Base-by-base conservation (phyloP, 2,113 vertebrate genomes). In the Spea multiplicata region DNA sequence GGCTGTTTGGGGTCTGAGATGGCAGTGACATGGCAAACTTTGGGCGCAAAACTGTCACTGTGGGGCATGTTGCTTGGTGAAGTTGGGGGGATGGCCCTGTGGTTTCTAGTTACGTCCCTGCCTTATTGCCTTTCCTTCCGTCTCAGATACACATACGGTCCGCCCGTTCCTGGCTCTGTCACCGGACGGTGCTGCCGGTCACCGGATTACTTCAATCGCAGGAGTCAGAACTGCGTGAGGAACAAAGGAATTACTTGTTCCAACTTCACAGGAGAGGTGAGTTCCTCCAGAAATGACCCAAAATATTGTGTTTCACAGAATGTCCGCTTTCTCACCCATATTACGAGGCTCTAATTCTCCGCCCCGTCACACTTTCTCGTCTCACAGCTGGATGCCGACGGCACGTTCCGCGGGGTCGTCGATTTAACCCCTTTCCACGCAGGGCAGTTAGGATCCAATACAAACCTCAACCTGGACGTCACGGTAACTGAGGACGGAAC, bases 131-230 rank as follows among this genome's bases (percentile, higher is more conserved):
- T 5, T 71, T 6, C 76, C 75, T 16, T 64, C 82, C 52, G 53
- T 10, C 13, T 75, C 67, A 93, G 92, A 45, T 92, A 92, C 59
- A 89, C 86, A 5, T 91, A 84, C 0, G 90, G 88, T 44, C 89
- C 90, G 8, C 82, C 88, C 0, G 86, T 92, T 55, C 85, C 86
- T 49, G 92, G 90, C 1, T 85, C 65, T 66, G 86, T 66, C 17
- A 84, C 0, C 50, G 73, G 90, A 44, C 85, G 7, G 2, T 85
- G 88, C 50, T 93, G 92, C 71, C 84, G 30, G 30, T 30, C 84
- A 52, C 50, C 52, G 3, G 74, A 0, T 6, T 81, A 82, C 50
- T 85, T 85, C n/a, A 30, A 70, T 5, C 6, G 75, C 14, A n/a
- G 66, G 44, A 46, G 47, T 12, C 66, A 50, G 8, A 30, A 0